phyloP scores from a whole-genome alignment of 2,888 invertebrate species.

The Agrotis ipsilon region DNA sequence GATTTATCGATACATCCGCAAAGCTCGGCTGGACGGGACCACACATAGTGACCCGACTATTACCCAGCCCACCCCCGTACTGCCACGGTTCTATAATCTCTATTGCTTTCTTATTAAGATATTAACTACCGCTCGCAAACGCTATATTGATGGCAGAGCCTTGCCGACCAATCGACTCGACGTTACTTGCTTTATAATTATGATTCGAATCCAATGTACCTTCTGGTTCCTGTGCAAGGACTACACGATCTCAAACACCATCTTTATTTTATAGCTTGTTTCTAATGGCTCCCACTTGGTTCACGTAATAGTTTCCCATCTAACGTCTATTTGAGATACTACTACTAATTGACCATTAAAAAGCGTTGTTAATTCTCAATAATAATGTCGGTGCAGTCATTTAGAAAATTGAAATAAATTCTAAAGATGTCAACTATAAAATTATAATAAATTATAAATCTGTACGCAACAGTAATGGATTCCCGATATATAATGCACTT shows the following conservation, averaged over 20 bases:
- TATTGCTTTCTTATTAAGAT: conserved; percentile 89
- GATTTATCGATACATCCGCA: conserved; percentile 74
- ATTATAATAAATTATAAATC: conserved; percentile 63
- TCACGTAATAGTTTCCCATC: conserved; percentile 16
- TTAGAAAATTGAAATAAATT: conserved; percentile 59
- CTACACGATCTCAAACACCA: conserved; percentile 30
- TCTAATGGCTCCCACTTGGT: conserved; percentile 9
- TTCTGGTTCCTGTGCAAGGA: conserved; percentile 56
- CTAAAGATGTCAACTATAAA: conserved; percentile 41
- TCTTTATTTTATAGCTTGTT: conserved; percentile 35
- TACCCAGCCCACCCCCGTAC: conserved; percentile 79
- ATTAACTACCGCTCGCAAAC: conserved; percentile 86
- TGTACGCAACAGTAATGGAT: conserved; percentile 60
- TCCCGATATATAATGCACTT: conserved; percentile 66
- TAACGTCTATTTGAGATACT: conserved; percentile 32
- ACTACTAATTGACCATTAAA: conserved; percentile 47
- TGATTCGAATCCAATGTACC: conserved; percentile 66
- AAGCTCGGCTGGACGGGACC: conserved; percentile 78
- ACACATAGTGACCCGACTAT: conserved; percentile 79
- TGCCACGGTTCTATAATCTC: conserved; percentile 79
- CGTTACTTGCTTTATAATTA: conserved; percentile 67
- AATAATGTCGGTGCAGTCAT: conserved; percentile 32
- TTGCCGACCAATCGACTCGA: conserved; percentile 54
- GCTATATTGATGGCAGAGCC: conserved; percentile 78
- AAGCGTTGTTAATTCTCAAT: conserved; percentile 38